Base-by-base conservation (phyloP, 53 echinoderm and acorn worm species). In the Holothuria scabra region DNA sequence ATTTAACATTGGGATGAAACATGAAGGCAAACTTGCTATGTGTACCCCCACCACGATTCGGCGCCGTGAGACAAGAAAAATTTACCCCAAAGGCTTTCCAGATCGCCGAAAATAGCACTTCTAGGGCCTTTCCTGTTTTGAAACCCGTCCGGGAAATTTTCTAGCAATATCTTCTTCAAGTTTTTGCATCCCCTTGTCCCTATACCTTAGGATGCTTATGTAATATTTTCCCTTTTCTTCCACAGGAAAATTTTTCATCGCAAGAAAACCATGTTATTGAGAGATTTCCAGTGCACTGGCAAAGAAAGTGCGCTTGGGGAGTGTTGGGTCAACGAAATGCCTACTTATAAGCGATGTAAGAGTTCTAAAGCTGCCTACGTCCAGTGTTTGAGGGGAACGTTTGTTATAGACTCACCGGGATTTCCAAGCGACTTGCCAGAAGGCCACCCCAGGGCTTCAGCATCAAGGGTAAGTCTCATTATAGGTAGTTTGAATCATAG, bases 351-450 rank as follows among this genome's bases (percentile, higher is more conserved):
- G 84, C 52, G 60, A 4, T 95, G 95, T 70, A 16, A 46, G 61
- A 80, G 88, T 6, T 62, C 79, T 31, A 61, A 52, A 0, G 93
- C 91, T 29, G 95, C 89, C 2, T 86, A 93, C 30, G 93, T 80
- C 18, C 61, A 49, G 63, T 95, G 95, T 62, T 65, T 85, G 25
- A 79, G 95, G 7, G 95, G 95, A 10, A 76, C 82, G 25, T 90
- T 93, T 46, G 95, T 95, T 19, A 65, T 93, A 25, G 95, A 95
- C 81, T 83, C 83, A 14, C 87, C 87, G 52, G 79, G 68, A 9
- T 67, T 68, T 21, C 41, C 66, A 33, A 19, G 2, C 20, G 38
- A 35, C 28, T 18, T 23, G 7, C 49, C 22, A 57, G 52, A 28
- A 23, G 78, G 29, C 4, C 58, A 20, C 8, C 56, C 78, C 14